Percentiles rank a stretch among this genome's conserved stretches.
Evolutionary conservation across 1,140 invertebrate species (phyloP).

Genomic region (Brachionus manjavacas): DNA sequence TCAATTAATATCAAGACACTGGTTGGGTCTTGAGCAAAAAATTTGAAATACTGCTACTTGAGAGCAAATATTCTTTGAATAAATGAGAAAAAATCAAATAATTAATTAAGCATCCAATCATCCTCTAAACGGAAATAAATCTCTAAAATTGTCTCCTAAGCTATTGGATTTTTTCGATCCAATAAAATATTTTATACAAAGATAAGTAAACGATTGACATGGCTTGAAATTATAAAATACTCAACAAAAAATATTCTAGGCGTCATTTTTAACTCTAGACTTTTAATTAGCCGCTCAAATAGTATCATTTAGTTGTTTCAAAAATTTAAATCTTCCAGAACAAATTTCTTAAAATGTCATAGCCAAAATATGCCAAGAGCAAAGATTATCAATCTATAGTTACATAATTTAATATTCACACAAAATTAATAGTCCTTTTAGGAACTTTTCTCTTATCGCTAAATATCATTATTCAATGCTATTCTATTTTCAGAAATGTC

Average conservation of each 20-base stretch:
- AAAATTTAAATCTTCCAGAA: slow-evolving; percentile 32
- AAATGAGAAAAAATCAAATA: not conserved
- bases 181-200: not conserved
- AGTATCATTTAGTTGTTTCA: not conserved
- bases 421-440: slow-evolving; percentile 33
- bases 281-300: slow-evolving; percentile 38
- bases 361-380: not conserved
- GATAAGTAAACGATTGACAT: not conserved
- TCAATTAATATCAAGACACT: slow-evolving; percentile 17
- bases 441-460: not conserved
- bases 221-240: slow-evolving; percentile 8
- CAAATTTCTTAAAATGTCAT: slow-evolving; percentile 16
- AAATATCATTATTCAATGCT: slow-evolving; percentile 29
- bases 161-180: not conserved
- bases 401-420: not conserved
- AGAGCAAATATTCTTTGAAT: not conserved
- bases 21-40: not conserved
- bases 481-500: slow-evolving; percentile 14
- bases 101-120: slow-evolving; percentile 7
- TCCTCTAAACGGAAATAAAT: not conserved
- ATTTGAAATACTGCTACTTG: not conserved
- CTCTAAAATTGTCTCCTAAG: not conserved
- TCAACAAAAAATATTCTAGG: not conserved
- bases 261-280: not conserved
- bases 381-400: slow-evolving; percentile 15